These are phyloP conservation scores for Phoeniculus purpureus DNA, from an alignment of 2,797 vertebrate genomes.

Conservation along the genomic window DNA sequence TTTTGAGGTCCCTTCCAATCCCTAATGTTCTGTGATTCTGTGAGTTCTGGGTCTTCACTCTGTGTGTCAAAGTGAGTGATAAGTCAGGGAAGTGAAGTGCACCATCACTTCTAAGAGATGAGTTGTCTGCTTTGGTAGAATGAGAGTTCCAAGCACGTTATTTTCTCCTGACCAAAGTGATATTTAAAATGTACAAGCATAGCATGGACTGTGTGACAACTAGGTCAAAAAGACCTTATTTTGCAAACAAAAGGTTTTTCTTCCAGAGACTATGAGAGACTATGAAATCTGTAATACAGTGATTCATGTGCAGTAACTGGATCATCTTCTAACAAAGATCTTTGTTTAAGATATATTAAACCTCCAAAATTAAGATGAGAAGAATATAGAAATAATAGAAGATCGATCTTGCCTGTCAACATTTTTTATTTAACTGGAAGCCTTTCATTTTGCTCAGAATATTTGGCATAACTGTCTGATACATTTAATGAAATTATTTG, in stretches of 20 bases:
- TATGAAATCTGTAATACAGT: not conserved
- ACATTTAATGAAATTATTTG: not conserved
- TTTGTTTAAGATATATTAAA: not conserved
- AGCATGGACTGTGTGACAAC: not conserved
- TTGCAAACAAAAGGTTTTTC: conserved; percentile 13
- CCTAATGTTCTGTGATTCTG: too few species aligned
- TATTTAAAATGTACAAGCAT: conserved; percentile 33
- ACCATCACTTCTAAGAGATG: not conserved
- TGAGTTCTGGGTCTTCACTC: not conserved
- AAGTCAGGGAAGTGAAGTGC: not conserved
- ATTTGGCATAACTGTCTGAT: not conserved
- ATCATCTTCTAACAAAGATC: not conserved
- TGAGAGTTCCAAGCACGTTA: not conserved
- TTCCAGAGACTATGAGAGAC: not conserved
- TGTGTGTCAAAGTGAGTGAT: not conserved
- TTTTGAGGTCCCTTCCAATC: too few species aligned
- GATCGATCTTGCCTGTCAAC: not conserved
- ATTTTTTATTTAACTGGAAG: not conserved
- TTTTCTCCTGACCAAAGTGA: conserved; percentile 37
- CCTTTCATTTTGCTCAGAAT: not conserved
- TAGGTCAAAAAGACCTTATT: conserved; percentile 8
- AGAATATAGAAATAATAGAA: not conserved
- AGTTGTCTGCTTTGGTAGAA: conserved; percentile 22
- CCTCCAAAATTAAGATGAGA: not conserved
- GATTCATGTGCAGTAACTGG: not conserved